These are phyloP conservation scores for Sylvilagus bachmani DNA, from an alignment of 2,113 vertebrate species.

Conservation along the genomic window DNA sequence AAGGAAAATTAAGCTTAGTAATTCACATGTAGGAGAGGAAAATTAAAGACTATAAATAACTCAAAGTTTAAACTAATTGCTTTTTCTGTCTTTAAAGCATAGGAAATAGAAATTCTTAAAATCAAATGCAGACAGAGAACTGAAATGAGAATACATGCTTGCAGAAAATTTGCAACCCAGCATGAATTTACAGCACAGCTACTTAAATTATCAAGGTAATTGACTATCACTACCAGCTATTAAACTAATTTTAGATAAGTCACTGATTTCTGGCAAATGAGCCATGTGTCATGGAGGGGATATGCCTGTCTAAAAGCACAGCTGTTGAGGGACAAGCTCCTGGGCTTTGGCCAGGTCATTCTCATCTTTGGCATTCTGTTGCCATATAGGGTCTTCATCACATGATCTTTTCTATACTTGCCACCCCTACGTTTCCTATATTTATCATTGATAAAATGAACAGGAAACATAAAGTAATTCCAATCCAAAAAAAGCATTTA, in stretches of 20 bases:
- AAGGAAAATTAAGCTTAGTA: not conserved
- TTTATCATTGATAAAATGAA: not conserved
- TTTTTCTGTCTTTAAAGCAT: constrained; percentile 27
- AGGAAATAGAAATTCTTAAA: constrained; percentile 42
- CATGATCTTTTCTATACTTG: not conserved
- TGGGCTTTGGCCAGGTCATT: not conserved
- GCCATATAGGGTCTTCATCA: not conserved
- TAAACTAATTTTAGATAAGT: constrained; percentile 19
- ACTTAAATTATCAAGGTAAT: constrained; percentile 41
- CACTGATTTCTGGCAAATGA: not conserved
- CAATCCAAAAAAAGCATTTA: not conserved
- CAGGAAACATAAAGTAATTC: not conserved
- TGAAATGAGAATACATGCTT: not conserved
- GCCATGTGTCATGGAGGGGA: not conserved
- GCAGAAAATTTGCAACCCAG: constrained; percentile 12
- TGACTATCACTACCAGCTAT: not conserved
- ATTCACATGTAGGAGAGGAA: not conserved
- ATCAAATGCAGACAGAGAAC: not conserved
- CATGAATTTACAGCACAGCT: not conserved
- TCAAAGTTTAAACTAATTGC: constrained; percentile 46
- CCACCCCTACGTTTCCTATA: no score
- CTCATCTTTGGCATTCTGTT: not conserved
- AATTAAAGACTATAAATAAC: constrained; percentile 49
- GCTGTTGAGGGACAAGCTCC: not conserved
- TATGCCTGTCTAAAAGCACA: not conserved